Evolutionary conservation across 2,797 vertebrate genomes (phyloP).

Genomic region (Enteromius fasciolatus): DNA sequence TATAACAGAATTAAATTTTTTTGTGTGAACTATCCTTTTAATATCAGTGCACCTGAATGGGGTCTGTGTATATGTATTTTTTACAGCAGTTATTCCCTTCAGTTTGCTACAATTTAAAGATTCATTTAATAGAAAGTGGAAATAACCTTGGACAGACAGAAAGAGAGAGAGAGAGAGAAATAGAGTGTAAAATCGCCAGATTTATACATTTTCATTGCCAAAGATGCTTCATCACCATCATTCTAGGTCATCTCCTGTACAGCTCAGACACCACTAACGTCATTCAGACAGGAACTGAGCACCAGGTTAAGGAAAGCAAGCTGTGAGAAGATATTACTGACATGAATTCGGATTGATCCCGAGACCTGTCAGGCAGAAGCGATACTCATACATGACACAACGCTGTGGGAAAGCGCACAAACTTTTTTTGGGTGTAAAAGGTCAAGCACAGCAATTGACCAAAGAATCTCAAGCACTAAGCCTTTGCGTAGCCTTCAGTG

Average conservation of each 20-base stretch:
- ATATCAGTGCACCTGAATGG: neutral
- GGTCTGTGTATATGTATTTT: neutral
- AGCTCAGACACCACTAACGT: neutral
- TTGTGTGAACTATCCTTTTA: neutral
- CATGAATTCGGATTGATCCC: conserved; percentile 16
- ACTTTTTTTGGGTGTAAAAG: conserved; percentile 14
- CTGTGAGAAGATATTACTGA: conserved; percentile 28
- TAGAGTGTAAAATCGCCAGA: conserved; percentile 17
- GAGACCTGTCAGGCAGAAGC: conserved; percentile 10
- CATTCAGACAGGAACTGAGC: conserved; percentile 33
- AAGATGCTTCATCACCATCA: conserved; percentile 17
- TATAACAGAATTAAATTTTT: no score
- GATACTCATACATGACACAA: conserved; percentile 2
- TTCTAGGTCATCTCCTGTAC: conserved; percentile 19
- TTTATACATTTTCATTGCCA: conserved; percentile 12
- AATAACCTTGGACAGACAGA: conserved; percentile 17
- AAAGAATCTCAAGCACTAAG: conserved; percentile 36
- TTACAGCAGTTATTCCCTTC: conserved; percentile 31
- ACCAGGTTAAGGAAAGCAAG: conserved; percentile 28
- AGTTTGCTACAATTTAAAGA: conserved; percentile 34
- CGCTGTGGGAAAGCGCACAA: conserved; percentile 12
- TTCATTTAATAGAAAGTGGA: conserved; percentile 27
- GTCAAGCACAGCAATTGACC: conserved; percentile 41
- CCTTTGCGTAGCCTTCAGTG: conserved; percentile 16
- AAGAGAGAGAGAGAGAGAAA: conserved; percentile 5